phyloP scores from a whole-genome alignment of 2,888 invertebrate species.

The Stenchaetothrips biformis region DNA sequence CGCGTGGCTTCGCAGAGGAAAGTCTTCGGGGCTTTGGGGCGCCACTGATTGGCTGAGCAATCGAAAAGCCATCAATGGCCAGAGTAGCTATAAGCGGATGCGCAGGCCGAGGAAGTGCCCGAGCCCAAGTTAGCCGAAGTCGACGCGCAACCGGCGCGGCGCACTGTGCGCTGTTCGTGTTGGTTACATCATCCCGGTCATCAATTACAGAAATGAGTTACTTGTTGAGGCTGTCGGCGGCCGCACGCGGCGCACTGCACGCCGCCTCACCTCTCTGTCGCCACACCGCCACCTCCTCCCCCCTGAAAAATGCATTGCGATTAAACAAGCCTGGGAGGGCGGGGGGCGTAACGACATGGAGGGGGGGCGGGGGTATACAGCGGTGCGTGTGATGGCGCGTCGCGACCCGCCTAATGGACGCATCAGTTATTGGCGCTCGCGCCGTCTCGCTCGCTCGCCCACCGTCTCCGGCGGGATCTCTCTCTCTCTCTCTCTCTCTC shows the following conservation, averaged over 20 bases:
- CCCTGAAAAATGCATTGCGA: neutral
- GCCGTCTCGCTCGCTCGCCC: neutral
- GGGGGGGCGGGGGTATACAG: neutral
- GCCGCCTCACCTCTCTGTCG: neutral
- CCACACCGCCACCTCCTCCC: neutral
- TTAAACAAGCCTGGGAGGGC: neutral
- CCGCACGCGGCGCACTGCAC: neutral
- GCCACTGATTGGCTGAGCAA: neutral
- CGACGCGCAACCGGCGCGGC: neutral
- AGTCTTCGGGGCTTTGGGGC: neutral
- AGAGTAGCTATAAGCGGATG: neutral
- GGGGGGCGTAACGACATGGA: neutral
- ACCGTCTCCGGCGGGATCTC: neutral
- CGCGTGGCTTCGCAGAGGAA: too few species aligned
- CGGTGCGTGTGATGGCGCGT: constrained; percentile 13
- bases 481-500: neutral
- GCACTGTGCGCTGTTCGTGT: neutral
- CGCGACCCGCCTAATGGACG: constrained; percentile 19
- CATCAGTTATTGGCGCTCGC: constrained; percentile 2
- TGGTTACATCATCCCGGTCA: neutral
- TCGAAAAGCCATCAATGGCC: neutral
- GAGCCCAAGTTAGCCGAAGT: neutral
- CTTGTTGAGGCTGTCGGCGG: neutral
- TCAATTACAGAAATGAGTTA: neutral
- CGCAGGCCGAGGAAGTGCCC: neutral